Base-by-base conservation (phyloP, 2,797 vertebrate genomes). In the Martes flavigula region DNA sequence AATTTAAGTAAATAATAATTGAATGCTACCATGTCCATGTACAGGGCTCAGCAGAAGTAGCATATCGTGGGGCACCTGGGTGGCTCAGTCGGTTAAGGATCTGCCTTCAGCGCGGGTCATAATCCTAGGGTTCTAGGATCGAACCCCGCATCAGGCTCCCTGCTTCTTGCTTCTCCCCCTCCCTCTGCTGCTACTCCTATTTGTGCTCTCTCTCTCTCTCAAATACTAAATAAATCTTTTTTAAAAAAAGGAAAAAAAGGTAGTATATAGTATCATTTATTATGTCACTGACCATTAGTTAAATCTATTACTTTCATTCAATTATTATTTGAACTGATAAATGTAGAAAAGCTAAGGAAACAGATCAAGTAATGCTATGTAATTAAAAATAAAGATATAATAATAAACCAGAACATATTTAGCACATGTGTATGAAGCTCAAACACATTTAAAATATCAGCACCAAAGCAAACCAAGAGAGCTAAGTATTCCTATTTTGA, bases 361-460 rank as follows among this genome's bases (percentile, higher is more conserved):
- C 64, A 96, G 97, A 97, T 58, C 51, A 97, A 97, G 85, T 79
- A 1, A 54, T 38, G 25, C 78, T 95, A 96, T 90, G 79, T 93
- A 96, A 97, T 96, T 90, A 95, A 95, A 97, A 89, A 62, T 90
- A 97, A 92, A 89, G 14, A 96, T 32, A 38, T 96, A 90, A 92
- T 94, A 96, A 94, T 66, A 25, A 92, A 11, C 21, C 85, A 86
- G 18, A 25, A 54, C 51, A 46, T 70, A 97, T 92, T 20, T 82
- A 77, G 72, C 23, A 56, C 48, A 75, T 11, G 32, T 90, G 73
- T 43, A 40, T 13, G 27, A 79, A 96, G 46, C 43, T 92, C 64
- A 95, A 58, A 91, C 94, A 51, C 73, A 94, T 48, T 86, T 87
- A 78, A 66, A 43, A 95, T 27, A 46, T 68, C 54, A 90, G 77